phyloP scores from a whole-genome alignment of 2,113 vertebrate genomes.

The Atherinomorus stipes region DNA sequence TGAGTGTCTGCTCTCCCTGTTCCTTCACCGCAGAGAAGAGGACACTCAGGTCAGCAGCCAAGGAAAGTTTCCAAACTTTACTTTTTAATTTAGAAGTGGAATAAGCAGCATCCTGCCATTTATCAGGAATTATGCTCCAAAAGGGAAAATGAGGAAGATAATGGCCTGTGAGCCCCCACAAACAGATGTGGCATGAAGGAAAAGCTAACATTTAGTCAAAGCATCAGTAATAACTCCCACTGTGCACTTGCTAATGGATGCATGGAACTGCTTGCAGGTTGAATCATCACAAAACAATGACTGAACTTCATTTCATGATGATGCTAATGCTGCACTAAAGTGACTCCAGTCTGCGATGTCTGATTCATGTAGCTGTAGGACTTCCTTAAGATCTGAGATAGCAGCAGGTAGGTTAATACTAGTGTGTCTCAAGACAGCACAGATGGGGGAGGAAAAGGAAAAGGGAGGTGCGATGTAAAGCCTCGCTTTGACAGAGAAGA shows the following conservation, averaged over 20 bases:
- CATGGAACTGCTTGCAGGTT: conserved; percentile 2
- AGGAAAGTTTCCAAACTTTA: conserved; percentile 22
- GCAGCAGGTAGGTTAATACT: conserved; percentile 53
- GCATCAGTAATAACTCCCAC: conserved; percentile 43
- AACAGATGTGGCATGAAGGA: conserved; percentile 16
- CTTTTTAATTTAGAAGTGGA: conserved; percentile 19
- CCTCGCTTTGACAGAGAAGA: conserved; percentile 46
- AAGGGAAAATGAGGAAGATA: background rate
- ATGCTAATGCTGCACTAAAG: conserved; percentile 54
- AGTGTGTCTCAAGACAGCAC: conserved; percentile 49
- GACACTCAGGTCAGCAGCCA: conserved; percentile 49
- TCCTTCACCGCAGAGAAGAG: conserved; percentile 41
- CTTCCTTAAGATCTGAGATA: conserved; percentile 13
- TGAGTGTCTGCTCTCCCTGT: conserved; percentile 37
- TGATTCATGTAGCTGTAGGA: conserved; percentile 54
- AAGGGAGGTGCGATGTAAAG: conserved; percentile 57
- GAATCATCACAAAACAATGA: conserved; percentile 30
- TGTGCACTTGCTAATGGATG: background rate
- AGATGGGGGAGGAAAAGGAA: conserved; percentile 13
- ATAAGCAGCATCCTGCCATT: conserved; percentile 1
- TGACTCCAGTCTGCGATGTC: conserved; percentile 54
- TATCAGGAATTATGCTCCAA: conserved; percentile 26
- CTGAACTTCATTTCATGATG: conserved; percentile 5
- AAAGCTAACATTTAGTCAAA: conserved; percentile 10
- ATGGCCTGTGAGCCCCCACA: conserved; percentile 11